Base-by-base conservation (phyloP, 2,113 vertebrate genomes). In the Pedionomus torquatus region DNA sequence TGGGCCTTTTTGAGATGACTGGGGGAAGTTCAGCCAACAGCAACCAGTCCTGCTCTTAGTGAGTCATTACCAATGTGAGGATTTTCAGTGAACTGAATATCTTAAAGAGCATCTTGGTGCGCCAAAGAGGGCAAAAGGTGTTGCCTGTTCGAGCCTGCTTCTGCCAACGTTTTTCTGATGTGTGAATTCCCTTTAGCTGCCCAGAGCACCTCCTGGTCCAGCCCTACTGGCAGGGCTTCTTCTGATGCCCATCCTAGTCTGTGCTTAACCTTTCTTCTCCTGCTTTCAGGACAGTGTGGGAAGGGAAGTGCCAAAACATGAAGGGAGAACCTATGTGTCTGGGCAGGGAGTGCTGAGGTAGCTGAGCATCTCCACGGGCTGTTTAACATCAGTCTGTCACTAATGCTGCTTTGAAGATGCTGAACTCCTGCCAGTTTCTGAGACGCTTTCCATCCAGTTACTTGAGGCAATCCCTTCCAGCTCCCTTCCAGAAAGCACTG, bases 151-250 rank as follows among this genome's bases (percentile, higher is more conserved):
- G 51, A 87, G 12, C 33, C 19, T 41, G 35, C 46, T 90, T 72
- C 44, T 63, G 35, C 39, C 43, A 68, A 60, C 58, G 26, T 39
- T 39, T 39, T 0, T 64, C 20, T 54, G 28, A 33, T 17, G 7
- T 76, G n/a, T 64, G 52, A 82, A 82, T 84, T 39, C 61, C 10
- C 8, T 46, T 19, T 31, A 48, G 43, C 33, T 86, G 49, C 49
- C 11, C 31, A 61, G 63, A 39, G 25, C 21, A 37, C 2, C 21
- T 65, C 68, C 39, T 86, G 8, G 26, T 78, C 49, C 26, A 48
- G 37, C 16, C 41, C 14, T 0, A 0, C 37, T 61, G 68, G 18
- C 24, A 70, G 51, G 2, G 8, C 43, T 72, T 14, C 7, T 63
- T 66, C 12, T 69, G 49, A 14, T 61, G 28, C 14, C 37, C 13